Conservation (phyloP, 2,113 vertebrate species). For the Pheucticus melanocephalus region DNA sequence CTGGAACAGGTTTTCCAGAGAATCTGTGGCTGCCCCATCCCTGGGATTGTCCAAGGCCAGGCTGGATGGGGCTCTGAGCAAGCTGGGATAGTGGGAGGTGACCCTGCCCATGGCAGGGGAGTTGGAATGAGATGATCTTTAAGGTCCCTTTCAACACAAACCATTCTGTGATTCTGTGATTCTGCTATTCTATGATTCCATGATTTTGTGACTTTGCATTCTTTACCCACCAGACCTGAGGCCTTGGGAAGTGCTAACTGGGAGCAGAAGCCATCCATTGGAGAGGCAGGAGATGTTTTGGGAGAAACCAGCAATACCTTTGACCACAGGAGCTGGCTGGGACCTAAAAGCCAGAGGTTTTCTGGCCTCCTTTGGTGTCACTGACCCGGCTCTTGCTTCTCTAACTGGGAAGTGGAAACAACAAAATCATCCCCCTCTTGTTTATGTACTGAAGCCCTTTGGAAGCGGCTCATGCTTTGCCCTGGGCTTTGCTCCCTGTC, state of each 20-base stretch:
- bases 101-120: not conserved
- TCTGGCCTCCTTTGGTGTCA: not conserved
- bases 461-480: rapidly evolving
- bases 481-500: not conserved
- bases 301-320: not conserved
- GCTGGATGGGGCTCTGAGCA: not conserved
- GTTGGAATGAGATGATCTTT: not conserved
- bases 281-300: not conserved
- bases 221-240: not conserved
- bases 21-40: not conserved
- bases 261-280: not conserved
- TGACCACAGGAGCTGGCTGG: not conserved
- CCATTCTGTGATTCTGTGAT: not conserved
- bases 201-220: not conserved
- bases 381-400: not conserved
- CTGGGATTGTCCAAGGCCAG: not conserved
- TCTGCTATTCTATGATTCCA: not conserved
- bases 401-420: not conserved
- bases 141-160: not conserved
- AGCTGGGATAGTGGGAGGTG: rapidly evolving
- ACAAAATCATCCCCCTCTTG: not conserved
- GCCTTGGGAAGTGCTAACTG: not conserved
- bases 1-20: not conserved
- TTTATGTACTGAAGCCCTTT: not conserved
- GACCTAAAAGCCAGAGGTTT: not conserved